Evolutionary conservation across 2,888 invertebrate genomes (phyloP).

Genomic region (Dryomyza anilis): DNA sequence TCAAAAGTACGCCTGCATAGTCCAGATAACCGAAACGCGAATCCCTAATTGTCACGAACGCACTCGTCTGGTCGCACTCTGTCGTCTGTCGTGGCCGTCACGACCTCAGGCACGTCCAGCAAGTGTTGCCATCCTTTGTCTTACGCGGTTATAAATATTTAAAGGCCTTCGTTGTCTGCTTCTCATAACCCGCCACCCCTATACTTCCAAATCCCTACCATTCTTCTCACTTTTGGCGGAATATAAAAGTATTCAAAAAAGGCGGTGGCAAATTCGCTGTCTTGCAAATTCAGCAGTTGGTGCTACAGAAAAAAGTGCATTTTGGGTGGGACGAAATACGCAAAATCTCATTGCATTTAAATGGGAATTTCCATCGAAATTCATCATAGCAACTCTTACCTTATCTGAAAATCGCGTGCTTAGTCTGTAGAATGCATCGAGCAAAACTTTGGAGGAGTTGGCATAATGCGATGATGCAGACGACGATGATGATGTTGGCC

Average conservation of each 20-base stretch:
- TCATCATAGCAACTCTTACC: slow-evolving; percentile 27
- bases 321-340: slow-evolving; percentile 37
- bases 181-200: background rate
- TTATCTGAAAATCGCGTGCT: slow-evolving; percentile 12
- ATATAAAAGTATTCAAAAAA: background rate
- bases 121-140: slow-evolving; percentile 33
- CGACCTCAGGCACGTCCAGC: slow-evolving; percentile 29
- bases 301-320: background rate
- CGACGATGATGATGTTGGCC: background rate
- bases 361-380: slow-evolving; percentile 38
- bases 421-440: slow-evolving; percentile 19
- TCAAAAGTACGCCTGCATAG: background rate
- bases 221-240: background rate
- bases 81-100: slow-evolving; percentile 26
- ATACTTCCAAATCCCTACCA: background rate
- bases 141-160: slow-evolving; percentile 51
- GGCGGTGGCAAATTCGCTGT: background rate
- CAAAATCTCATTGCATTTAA: slow-evolving; percentile 49
- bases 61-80: background rate
- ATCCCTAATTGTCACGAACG: background rate
- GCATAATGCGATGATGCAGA: background rate
- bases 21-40: background rate
- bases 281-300: background rate
- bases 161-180: slow-evolving; percentile 46
- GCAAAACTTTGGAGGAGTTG: slow-evolving; percentile 18